Base-by-base conservation (phyloP, 2,797 vertebrate species). In the Discoglossus pictus region DNA sequence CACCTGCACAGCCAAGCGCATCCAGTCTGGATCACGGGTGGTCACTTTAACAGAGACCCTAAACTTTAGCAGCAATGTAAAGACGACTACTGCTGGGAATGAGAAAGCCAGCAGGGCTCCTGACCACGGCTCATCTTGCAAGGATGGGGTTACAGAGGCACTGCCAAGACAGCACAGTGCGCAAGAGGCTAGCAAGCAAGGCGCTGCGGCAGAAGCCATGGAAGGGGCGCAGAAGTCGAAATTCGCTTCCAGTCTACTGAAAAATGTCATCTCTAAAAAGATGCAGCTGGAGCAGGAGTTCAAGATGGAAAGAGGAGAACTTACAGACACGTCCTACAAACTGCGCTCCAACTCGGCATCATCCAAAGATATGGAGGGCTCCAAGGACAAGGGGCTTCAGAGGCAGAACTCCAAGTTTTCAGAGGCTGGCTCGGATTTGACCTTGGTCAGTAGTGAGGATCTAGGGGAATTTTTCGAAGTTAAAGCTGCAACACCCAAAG, bases 231-330 rank as follows among this genome's bases (percentile, higher is more conserved):
- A 92, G 61, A 94, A 93, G 75, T 94, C 95, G 2, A 89, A 86
- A 56, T 93, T 94, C 60, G 97, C 97, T 1, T 98, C 96, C 2
- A 98, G 93, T 56, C 88, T 98, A 15, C 85, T 98, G 61, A 92
- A 97, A 86, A 98, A 97, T 25, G 92, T 98, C 0, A 97, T 99
- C 80, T 98, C 95, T 68, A 98, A 99, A 85, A 98, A 97, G 81
- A 99, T 98, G 96, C 94, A 93, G 75, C 88, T 91, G 64, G 97
- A 99, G 34, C 93, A 96, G 15, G 96, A 97, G 80, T 88, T 93
- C 53, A 94, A 93, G 78, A 93, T 95, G 93, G 96, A 98, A 76
- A 85, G 93, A 48, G 93, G 93, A 0, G 90, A 94, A 68, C 85
- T 92, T 25, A 74, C 73, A 0, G 90, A 93, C 54, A 88, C 85